Conservation (phyloP, 2,113 vertebrate species). For the Herpetotheres cachinnans region DNA sequence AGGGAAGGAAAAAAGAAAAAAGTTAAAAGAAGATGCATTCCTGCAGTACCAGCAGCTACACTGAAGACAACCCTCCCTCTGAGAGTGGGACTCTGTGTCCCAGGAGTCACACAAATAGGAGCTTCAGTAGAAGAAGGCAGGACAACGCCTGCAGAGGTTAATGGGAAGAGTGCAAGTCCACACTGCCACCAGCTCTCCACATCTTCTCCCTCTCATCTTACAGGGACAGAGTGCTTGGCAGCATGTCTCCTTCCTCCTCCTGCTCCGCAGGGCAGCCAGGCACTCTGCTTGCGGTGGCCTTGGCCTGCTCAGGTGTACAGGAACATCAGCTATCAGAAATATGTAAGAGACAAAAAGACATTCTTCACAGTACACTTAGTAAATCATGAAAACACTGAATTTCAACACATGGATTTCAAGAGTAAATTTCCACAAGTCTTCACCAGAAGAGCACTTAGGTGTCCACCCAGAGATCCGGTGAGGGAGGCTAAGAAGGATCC, state of each 20-base stretch:
- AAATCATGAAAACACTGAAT: not conserved
- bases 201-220: not conserved
- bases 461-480: not conserved
- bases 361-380: not conserved
- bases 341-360: not conserved
- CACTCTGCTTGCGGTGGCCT: rapidly evolving
- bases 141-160: not conserved
- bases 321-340: not conserved
- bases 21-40: not conserved
- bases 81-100: not conserved
- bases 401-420: not conserved
- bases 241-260: not conserved
- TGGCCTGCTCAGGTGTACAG: not conserved
- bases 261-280: not conserved
- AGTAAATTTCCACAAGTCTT: not conserved
- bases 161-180: not conserved
- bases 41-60: not conserved
- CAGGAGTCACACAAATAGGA: not conserved
- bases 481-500: not conserved
- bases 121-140: not conserved
- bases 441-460: not conserved
- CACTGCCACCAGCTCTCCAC: not conserved
- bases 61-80: not conserved
- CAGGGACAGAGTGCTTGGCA: not conserved
- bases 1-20: not conserved